These are phyloP conservation scores for Leptonema lineaticorne DNA, from an alignment of 1,140 invertebrate genomes.

Conservation along the genomic window DNA sequence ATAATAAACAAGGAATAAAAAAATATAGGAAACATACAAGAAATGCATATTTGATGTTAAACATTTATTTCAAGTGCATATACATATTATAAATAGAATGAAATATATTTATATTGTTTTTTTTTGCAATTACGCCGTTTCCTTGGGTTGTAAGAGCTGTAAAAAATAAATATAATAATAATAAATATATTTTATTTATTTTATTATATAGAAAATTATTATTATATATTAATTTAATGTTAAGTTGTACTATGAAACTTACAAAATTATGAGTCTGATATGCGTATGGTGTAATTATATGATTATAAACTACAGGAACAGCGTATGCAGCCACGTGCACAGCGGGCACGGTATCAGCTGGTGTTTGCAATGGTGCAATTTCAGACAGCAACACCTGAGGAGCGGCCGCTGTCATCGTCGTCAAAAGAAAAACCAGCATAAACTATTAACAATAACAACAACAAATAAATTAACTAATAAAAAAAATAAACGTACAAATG, in stretches of 20 bases:
- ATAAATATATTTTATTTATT: background rate
- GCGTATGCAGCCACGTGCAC: background rate
- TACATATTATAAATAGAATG: too few relatives aligned
- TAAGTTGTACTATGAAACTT: background rate
- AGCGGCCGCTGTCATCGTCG: background rate
- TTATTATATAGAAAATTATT: background rate
- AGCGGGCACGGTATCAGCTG: background rate
- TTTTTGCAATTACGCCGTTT: too few relatives aligned
- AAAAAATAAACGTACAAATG: too few relatives aligned
- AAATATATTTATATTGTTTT: too few relatives aligned
- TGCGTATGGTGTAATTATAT: background rate
- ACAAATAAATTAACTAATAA: too few relatives aligned
- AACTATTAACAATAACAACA: background rate
- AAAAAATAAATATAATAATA: too few relatives aligned
- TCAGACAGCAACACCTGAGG: background rate
- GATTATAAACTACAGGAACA: background rate
- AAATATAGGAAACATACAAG: too few relatives aligned
- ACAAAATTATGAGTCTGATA: background rate
- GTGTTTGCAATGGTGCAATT: background rate
- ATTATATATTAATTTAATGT: background rate
- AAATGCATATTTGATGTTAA: too few relatives aligned
- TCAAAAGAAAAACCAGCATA: too few relatives aligned
- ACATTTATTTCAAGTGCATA: too few relatives aligned
- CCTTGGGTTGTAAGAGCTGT: too few relatives aligned
- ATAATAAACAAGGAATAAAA: too few relatives aligned